Percentiles rank a stretch among this genome's conserved stretches.
Evolutionary conservation across 1,140 invertebrate genomes (phyloP).

Genomic region (Phenacoccus solenopsis): DNA sequence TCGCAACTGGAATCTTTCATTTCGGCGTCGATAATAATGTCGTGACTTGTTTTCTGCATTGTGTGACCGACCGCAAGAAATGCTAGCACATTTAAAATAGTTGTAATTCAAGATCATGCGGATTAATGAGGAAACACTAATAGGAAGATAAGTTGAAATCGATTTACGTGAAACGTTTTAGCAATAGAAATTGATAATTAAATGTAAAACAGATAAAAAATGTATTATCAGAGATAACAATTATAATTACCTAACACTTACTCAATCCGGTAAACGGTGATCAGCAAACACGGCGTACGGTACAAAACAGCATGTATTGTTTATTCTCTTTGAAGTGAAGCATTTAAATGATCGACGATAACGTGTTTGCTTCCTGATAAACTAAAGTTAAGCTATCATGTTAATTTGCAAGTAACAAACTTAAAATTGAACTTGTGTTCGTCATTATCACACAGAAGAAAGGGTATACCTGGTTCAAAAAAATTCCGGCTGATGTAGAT

Average conservation of each 20-base stretch:
- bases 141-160: too few species aligned
- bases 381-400: not conserved
- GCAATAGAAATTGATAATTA: not conserved
- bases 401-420: not conserved
- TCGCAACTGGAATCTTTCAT: slow-evolving; percentile 35
- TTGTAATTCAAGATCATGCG: too few species aligned
- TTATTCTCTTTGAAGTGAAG: not conserved
- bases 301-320: not conserved
- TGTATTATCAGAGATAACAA: not conserved
- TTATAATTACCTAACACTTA: not conserved
- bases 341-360: not conserved
- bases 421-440: too few species aligned
- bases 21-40: not conserved
- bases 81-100: too few species aligned
- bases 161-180: too few species aligned
- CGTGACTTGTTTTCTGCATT: not conserved
- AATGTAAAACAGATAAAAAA: not conserved
- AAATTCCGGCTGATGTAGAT: too few species aligned
- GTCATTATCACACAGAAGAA: not conserved
- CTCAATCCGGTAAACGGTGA: not conserved
- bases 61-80: not conserved
- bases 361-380: not conserved
- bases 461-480: too few species aligned
- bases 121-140: too few species aligned
- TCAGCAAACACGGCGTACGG: not conserved